A percentile compares a stretch with the other conserved stretches of the same genome.
These are phyloP conservation scores for Leptosomus discolor DNA, from an alignment of 2,113 vertebrate genomes.

Conservation along the genomic window DNA sequence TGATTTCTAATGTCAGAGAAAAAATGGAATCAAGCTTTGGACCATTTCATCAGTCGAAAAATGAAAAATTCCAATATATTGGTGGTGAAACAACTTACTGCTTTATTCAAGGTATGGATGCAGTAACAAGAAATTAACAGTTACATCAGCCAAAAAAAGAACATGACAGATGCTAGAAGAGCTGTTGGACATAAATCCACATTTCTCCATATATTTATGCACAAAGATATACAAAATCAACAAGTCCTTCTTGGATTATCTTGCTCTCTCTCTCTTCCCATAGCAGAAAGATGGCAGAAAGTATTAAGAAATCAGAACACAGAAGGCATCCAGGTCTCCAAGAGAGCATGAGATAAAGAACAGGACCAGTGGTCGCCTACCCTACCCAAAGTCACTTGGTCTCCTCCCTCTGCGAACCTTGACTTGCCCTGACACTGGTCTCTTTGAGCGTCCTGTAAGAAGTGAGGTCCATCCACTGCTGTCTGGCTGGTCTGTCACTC, in stretches of 20 bases:
- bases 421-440: background rate
- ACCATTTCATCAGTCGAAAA: background rate
- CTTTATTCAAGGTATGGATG: background rate
- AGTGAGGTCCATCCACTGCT: background rate
- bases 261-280: background rate
- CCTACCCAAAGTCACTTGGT: background rate
- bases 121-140: background rate
- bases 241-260: background rate
- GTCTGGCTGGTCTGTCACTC: background rate
- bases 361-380: background rate
- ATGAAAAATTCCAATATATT: background rate
- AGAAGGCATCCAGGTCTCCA: background rate
- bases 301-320: background rate
- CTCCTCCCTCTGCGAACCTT: background rate
- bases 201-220: background rate
- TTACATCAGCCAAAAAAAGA: background rate
- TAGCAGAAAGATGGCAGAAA: background rate
- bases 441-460: background rate
- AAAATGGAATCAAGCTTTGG: background rate
- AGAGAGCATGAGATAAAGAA: background rate
- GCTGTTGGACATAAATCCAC: background rate
- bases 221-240: background rate
- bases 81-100: background rate
- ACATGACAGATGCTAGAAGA: background rate
- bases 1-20: background rate